Evolutionary conservation across 2,888 invertebrate species (phyloP).

Genomic region (Aspidapion aeneum): DNA sequence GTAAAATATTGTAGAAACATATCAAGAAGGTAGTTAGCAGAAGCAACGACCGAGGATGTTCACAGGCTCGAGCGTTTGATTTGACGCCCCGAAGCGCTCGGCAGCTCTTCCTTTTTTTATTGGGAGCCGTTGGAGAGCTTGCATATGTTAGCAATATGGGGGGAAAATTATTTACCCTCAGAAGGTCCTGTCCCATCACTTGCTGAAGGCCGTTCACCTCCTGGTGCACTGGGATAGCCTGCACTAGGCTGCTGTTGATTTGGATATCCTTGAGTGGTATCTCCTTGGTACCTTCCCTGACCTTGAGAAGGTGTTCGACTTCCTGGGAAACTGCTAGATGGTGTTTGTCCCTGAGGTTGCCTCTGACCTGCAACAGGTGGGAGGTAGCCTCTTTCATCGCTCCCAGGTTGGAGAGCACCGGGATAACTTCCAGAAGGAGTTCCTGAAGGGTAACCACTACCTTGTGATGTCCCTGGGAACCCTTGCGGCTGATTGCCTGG

Average conservation of each 20-base stretch:
- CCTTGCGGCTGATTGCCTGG: slow-evolving; percentile 27
- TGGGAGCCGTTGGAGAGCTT: too few species aligned
- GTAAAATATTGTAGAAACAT: too few species aligned
- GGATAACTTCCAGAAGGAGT: slow-evolving; percentile 20
- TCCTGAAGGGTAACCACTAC: slow-evolving; percentile 14
- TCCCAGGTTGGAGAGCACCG: slow-evolving; percentile 21
- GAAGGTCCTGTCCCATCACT: background rate
- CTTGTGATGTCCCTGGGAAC: slow-evolving; percentile 31
- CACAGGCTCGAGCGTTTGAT: too few species aligned
- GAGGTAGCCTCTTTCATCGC: slow-evolving; percentile 16
- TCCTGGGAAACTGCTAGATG: slow-evolving; percentile 18
- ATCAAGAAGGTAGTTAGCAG: too few species aligned
- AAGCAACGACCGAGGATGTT: too few species aligned
- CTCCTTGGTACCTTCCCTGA: slow-evolving; percentile 16
- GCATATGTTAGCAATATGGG: too few species aligned
- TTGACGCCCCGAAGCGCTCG: too few species aligned
- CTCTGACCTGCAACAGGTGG: slow-evolving; percentile 22
- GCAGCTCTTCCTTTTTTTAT: too few species aligned
- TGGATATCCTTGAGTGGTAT: slow-evolving; percentile 39
- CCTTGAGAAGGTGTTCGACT: background rate
- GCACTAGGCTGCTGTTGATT: slow-evolving; percentile 15
- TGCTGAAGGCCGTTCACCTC: background rate
- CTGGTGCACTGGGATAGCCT: slow-evolving; percentile 22
- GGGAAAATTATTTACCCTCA: too few species aligned
- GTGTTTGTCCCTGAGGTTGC: slow-evolving; percentile 18